Conservation (phyloP, 2,797 vertebrate species). For the Parambassis ranga region DNA sequence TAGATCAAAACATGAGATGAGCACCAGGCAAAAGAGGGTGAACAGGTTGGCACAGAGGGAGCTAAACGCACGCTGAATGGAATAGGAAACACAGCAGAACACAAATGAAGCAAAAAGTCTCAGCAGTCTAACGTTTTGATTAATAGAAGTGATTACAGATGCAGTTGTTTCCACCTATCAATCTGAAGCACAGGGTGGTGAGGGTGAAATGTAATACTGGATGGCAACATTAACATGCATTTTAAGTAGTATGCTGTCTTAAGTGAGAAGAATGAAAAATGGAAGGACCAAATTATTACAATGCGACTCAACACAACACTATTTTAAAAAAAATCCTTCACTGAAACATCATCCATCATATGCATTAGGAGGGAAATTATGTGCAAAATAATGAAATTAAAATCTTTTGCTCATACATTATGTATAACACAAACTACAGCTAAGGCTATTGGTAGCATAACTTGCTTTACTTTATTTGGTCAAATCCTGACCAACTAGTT, state of each 20-base stretch:
- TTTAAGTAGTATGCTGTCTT: conserved; percentile 41
- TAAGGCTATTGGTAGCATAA: neutral
- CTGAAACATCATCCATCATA: conserved; percentile 20
- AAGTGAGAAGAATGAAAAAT: conserved; percentile 30
- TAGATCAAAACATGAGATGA: conserved; percentile 63
- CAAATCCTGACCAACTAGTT: too few species aligned
- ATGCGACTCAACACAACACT: neutral
- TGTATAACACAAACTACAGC: neutral
- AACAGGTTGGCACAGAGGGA: conserved; percentile 30
- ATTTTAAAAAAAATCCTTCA: neutral
- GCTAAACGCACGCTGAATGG: conserved; percentile 46
- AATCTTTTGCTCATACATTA: neutral
- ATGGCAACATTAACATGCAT: conserved; percentile 50
- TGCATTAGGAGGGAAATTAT: neutral
- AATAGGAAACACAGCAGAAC: conserved; percentile 35
- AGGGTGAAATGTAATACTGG: conserved; percentile 44
- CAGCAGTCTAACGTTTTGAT: conserved; percentile 35
- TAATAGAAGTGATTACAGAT: conserved; percentile 60
- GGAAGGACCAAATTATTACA: neutral
- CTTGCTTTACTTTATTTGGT: neutral
- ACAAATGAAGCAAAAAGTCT: conserved; percentile 31
- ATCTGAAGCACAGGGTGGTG: conserved; percentile 18
- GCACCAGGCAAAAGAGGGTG: conserved; percentile 40
- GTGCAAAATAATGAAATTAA: neutral
- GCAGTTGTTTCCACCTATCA: conserved; percentile 60